Evolutionary conservation across 2,113 vertebrate genomes (phyloP).

Genomic region (Salvelinus sp.): DNA sequence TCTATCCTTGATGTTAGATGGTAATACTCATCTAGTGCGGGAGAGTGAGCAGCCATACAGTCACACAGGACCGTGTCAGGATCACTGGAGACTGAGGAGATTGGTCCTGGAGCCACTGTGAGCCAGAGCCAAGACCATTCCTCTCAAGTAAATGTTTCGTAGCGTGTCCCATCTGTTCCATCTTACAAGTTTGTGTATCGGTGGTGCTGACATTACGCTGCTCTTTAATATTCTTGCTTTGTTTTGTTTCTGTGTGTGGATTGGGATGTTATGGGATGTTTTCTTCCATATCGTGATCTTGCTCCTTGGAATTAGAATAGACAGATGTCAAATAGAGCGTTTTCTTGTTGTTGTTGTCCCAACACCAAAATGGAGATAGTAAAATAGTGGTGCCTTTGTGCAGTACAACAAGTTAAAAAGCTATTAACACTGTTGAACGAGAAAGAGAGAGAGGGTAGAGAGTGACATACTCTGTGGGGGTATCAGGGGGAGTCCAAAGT

Average conservation of each 20-base stretch:
- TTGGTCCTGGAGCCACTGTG: neutral
- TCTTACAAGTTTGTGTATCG: neutral
- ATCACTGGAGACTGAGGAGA: conserved; percentile 1
- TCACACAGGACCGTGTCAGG: neutral
- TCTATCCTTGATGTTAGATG: too few relatives aligned
- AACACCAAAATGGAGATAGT: too few relatives aligned
- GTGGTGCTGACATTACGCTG: neutral
- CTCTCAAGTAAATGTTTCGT: neutral
- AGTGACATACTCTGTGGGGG: neutral
- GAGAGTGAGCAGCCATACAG: neutral
- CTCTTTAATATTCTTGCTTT: neutral
- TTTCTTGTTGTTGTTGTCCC: too few relatives aligned
- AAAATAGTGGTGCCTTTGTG: too few relatives aligned
- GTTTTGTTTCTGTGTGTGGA: neutral
- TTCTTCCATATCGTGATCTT: neutral
- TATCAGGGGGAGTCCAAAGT: conserved; percentile 15
- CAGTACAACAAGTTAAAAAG: too few relatives aligned
- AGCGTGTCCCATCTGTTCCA: neutral
- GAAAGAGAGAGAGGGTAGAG: neutral
- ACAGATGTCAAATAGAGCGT: too few relatives aligned
- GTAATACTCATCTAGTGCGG: neutral
- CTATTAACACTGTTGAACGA: too few relatives aligned
- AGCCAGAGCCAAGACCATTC: neutral
- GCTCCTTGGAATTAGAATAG: neutral
- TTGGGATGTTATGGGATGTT: neutral